These are phyloP conservation scores for Boulengeromyrus knoepffleri DNA, from an alignment of 2,113 vertebrate species.

Conservation along the genomic window DNA sequence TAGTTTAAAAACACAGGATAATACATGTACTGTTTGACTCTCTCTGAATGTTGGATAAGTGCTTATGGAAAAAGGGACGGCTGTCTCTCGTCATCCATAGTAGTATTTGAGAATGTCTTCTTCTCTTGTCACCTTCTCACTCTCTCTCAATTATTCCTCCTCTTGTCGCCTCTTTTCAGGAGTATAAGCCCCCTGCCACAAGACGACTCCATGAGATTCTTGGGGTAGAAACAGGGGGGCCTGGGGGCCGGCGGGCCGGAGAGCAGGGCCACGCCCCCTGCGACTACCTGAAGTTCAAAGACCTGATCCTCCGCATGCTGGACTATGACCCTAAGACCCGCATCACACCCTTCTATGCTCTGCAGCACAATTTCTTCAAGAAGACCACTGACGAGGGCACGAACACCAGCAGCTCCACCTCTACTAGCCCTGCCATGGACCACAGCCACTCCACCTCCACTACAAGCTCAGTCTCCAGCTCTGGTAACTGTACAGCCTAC, in stretches of 20 bases:
- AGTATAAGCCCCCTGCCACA: slow-evolving; percentile 85
- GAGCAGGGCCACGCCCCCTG: slow-evolving; percentile 86
- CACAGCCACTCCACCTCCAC: slow-evolving; percentile 91
- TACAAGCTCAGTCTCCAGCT: slow-evolving; percentile 88
- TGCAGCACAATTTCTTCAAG: slow-evolving; percentile 95
- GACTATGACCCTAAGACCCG: slow-evolving; percentile 89
- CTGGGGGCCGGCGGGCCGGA: slow-evolving; percentile 78
- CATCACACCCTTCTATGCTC: slow-evolving; percentile 89
- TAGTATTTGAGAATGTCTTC: slow-evolving; percentile 2
- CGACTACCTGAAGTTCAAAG: slow-evolving; percentile 94
- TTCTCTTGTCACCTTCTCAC: slow-evolving; percentile 25
- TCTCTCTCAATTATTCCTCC: slow-evolving; percentile 23
- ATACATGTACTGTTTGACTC: not conserved
- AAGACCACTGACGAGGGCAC: slow-evolving; percentile 93
- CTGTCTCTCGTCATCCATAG: not conserved
- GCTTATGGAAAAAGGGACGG: not conserved
- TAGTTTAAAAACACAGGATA: not conserved
- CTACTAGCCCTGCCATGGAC: slow-evolving; percentile 84
- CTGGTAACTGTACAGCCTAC: slow-evolving; percentile 55
- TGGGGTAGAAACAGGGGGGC: slow-evolving; percentile 87
- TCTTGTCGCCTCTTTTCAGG: slow-evolving; percentile 55
- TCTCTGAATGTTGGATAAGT: not conserved
- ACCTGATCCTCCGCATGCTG: slow-evolving; percentile 91
- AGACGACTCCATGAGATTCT: slow-evolving; percentile 86
- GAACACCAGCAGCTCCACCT: slow-evolving; percentile 87